A percentile compares a stretch with the other conserved stretches of the same genome.
phyloP scores from a whole-genome alignment of 2,113 vertebrate species.

The Garra rufa region DNA sequence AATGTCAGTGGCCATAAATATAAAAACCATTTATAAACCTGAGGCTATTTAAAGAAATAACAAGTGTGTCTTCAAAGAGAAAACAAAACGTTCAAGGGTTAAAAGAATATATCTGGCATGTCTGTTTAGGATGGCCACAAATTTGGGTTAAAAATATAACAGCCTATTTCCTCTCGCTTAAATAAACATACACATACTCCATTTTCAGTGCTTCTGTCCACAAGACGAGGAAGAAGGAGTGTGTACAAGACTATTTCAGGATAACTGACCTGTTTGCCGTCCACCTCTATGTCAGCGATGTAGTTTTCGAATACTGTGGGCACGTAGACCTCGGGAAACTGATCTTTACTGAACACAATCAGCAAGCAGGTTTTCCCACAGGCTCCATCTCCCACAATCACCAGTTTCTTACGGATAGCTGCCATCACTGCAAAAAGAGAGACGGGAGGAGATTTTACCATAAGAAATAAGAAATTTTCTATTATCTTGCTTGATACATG shows the following conservation, averaged over 20 bases:
- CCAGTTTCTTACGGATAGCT: constrained; percentile 96
- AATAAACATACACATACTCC: not conserved
- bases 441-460: not conserved
- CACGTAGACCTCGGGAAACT: constrained; percentile 97
- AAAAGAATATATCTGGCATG: not conserved
- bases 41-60: constrained; percentile 24
- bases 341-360: constrained; percentile 98
- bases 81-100: not conserved
- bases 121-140: not conserved
- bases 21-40: not conserved
- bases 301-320: constrained; percentile 99
- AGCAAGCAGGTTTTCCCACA: constrained; percentile 97
- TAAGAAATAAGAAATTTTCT: not conserved
- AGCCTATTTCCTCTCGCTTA: not conserved
- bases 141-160: not conserved
- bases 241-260: not conserved
- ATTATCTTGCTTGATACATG: no score
- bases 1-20: constrained; percentile 26
- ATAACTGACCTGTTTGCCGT: constrained; percentile 88
- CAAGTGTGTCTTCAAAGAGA: not conserved
- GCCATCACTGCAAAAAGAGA: constrained; percentile 78
- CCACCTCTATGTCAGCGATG: constrained; percentile 97
- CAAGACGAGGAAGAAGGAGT: not conserved
- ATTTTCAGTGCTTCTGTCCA: not conserved
- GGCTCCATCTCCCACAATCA: constrained; percentile 96